phyloP scores from a whole-genome alignment of 2,113 vertebrate species.

The Alaudala cheleensis region DNA sequence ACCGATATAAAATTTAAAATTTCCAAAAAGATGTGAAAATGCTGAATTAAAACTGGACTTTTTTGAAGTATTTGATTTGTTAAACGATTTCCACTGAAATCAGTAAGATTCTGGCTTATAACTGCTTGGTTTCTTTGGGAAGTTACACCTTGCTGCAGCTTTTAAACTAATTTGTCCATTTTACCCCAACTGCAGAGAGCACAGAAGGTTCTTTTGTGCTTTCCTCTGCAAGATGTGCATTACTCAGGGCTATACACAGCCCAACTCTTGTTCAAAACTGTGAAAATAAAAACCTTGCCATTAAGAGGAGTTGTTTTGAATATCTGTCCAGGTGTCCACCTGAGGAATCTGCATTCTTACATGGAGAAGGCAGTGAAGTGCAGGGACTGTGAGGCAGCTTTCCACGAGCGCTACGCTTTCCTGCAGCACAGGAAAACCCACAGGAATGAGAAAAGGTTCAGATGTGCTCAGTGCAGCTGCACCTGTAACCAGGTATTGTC shows the following conservation, averaged over 20 bases:
- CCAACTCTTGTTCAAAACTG: background rate
- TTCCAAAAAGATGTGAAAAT: background rate
- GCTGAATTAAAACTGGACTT: background rate
- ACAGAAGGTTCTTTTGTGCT: background rate
- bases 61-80: background rate
- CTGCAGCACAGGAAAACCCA: constrained; percentile 71
- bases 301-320: background rate
- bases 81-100: background rate
- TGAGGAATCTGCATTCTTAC: constrained; percentile 67
- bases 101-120: background rate
- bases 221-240: background rate
- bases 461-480: constrained; percentile 50
- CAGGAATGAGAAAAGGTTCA: constrained; percentile 47
- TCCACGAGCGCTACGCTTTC: constrained; percentile 67
- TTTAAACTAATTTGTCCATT: background rate
- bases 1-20: background rate
- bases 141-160: background rate
- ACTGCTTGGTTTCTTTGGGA: background rate
- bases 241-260: background rate
- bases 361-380: constrained; percentile 41
- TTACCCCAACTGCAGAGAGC: background rate
- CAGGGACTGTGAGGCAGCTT: constrained; percentile 41
- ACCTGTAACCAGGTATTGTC: constrained; percentile 58
- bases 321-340: constrained; percentile 55
- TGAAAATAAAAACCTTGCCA: background rate